A percentile compares a stretch with the other conserved stretches of the same genome.
phyloP scores from a whole-genome alignment of 30 jellyfish, hydroid and myxozoan species.

The Haliclystus octoradiatus region DNA sequence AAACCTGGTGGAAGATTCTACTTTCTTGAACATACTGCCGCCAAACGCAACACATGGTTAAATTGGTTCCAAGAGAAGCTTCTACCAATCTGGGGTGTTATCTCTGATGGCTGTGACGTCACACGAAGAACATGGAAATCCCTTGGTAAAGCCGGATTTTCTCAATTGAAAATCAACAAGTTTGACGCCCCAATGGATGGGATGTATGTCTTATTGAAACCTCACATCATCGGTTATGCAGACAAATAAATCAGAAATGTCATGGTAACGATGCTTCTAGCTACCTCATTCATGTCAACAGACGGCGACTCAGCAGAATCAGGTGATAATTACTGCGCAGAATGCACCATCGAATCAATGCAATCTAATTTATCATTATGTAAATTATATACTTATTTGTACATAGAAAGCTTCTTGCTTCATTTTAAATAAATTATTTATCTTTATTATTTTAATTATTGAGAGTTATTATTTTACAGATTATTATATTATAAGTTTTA shows the following conservation, averaged over 20 bases:
- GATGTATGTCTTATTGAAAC: background rate
- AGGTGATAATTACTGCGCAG: too few species aligned
- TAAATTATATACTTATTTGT: too few species aligned
- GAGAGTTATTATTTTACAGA: too few species aligned
- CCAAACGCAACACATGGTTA: slow-evolving; percentile 7
- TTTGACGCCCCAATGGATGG: slow-evolving; percentile 4
- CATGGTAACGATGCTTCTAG: too few species aligned
- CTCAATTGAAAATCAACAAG: background rate
- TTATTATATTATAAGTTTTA: too few species aligned
- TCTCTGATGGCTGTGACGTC: background rate
- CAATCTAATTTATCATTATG: too few species aligned
- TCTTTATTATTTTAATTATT: too few species aligned
- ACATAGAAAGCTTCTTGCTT: too few species aligned
- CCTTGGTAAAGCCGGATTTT: slow-evolving; percentile 4
- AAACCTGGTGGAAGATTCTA: slow-evolving; percentile 28
- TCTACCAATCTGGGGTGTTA: background rate
- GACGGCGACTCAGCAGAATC: too few species aligned
- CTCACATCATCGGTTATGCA: slow-evolving; percentile 9
- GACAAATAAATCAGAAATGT: slow-evolving; percentile 7
- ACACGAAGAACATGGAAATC: slow-evolving; percentile 4
- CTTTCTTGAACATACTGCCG: slow-evolving; percentile 11
- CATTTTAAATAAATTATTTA: too few species aligned
- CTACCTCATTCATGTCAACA: too few species aligned
- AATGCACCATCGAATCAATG: too few species aligned
- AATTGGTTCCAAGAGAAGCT: background rate